Evolutionary conservation across 2,888 invertebrate species (phyloP).

Genomic region (Drosophila nr. medialis): DNA sequence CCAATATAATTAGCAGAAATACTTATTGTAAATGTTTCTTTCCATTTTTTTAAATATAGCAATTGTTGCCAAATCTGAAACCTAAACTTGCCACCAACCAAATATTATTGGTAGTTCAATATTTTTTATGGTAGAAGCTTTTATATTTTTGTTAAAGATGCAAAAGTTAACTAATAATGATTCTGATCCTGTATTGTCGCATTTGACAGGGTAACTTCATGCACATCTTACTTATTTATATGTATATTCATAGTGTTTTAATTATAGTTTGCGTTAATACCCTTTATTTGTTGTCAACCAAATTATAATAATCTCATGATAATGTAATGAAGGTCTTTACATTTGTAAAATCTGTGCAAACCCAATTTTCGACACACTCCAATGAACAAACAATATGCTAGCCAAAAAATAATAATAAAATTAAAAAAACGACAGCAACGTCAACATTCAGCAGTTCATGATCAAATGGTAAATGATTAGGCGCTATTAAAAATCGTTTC

Average conservation of each 20-base stretch:
- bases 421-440: conserved; percentile 7
- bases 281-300: conserved; percentile 8
- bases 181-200: background rate
- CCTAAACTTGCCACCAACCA: too few species aligned
- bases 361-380: conserved; percentile 54
- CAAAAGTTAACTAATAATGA: background rate
- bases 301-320: conserved; percentile 33
- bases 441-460: conserved; percentile 42
- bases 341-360: conserved; percentile 57
- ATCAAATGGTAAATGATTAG: conserved; percentile 54
- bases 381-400: conserved; percentile 57
- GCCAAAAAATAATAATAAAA: background rate
- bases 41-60: background rate
- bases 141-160: background rate
- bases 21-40: too few species aligned
- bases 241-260: conserved; percentile 1
- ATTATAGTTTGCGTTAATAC: conserved; percentile 4
- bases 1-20: too few species aligned
- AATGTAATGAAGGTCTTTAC: conserved; percentile 53
- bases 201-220: conserved; percentile 1
- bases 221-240: background rate
- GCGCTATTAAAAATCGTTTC: conserved; percentile 67
- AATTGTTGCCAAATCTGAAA: background rate
- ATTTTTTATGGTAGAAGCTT: background rate
- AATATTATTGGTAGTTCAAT: background rate